Evolutionary conservation across 2,888 invertebrate genomes (phyloP), one percentile per base, ranked within the genome.

Genomic region (Entomobrya multifasciata): DNA sequence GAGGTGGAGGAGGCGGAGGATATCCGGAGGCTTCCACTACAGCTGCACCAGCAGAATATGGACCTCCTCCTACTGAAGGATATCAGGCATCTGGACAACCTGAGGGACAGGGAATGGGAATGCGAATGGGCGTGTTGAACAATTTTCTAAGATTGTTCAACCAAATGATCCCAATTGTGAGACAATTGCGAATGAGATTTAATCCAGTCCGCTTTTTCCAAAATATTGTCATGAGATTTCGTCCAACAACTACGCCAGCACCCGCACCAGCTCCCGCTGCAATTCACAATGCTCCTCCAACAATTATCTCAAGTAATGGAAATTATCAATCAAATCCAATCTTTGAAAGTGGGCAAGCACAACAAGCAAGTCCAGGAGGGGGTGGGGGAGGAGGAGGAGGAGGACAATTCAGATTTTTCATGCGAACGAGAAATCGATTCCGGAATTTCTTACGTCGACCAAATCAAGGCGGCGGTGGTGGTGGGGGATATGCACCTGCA

Each of bases 141-240:
- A 78, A 77, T 13, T 83, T 86, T 20, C 44, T 88, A n/a, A 86
- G 86, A n/a, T 27, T 86, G 47, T 88, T 88, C 41, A 88, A 88
- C 52, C 86, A 72, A 74, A 44, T 88, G 49, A 81, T 88, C 25
- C 88, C 88, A 0, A 57, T 82, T 30, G 77, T 88, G n/a, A 49
- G 86, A 22, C 81, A 86, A 41, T 52, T 88, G 30, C 52, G 62
- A 55, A 86, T 82, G 88, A 36, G 86, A 0, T 74, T 88, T 22
- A 86, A 65, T 79, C 88, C 88, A 1, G 22, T 86, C 0, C 44
- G 76, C 22, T 74, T 88, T 41, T 49, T 86, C 60, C 86, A 79
- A 76, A 76, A 83, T 27, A 27, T 88, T 4, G 15, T 88, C 0
- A 86, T 36, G 11, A 15, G 70, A 62, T 49, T 70, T 41, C 25